phyloP scores from a whole-genome alignment of 92 coral and sea anemone genomes.

The Porites divaricata region DNA sequence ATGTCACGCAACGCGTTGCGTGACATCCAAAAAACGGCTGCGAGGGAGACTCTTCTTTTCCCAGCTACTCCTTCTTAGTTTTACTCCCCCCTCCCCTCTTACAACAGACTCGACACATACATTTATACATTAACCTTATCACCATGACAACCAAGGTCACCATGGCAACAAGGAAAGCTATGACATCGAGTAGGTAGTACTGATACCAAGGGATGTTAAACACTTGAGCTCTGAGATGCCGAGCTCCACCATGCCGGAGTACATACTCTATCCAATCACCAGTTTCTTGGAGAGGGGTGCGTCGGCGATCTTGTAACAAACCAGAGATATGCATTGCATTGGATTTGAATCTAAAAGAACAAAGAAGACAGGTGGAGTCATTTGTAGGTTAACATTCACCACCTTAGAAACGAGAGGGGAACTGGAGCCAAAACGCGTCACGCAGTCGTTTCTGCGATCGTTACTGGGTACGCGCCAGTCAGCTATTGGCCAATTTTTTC shows the following conservation, averaged over 20 bases:
- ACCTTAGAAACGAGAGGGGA: too few relatives aligned
- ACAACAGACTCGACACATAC: conserved; percentile 33
- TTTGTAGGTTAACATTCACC: neutral
- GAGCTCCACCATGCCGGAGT: conserved; percentile 62
- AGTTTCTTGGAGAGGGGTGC: conserved; percentile 45
- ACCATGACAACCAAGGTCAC: conserved; percentile 33
- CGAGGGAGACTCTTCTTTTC: too few relatives aligned
- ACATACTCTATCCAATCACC: conserved; percentile 73
- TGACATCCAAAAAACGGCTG: too few relatives aligned
- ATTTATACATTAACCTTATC: conserved; percentile 20
- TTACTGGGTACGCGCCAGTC: too few relatives aligned
- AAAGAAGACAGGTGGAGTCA: neutral
- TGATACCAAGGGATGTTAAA: conserved; percentile 70
- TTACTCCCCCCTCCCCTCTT: conserved; percentile 8
- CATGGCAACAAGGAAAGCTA: conserved; percentile 32
- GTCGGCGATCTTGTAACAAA: conserved; percentile 42
- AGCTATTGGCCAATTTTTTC: too few relatives aligned
- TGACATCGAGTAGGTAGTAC: conserved; percentile 57
- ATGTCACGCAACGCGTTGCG: too few relatives aligned
- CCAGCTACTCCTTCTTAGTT: conserved; percentile 42
- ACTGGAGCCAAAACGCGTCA: too few relatives aligned
- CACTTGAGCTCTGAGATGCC: conserved; percentile 60
- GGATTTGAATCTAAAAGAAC: conserved; percentile 31
- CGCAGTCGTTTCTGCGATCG: too few relatives aligned
- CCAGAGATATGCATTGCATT: conserved; percentile 36